Evolutionary conservation across 2,113 vertebrate species (phyloP), one percentile per base, ranked within the genome.

Genomic region (Sceloporus tristichus): DNA sequence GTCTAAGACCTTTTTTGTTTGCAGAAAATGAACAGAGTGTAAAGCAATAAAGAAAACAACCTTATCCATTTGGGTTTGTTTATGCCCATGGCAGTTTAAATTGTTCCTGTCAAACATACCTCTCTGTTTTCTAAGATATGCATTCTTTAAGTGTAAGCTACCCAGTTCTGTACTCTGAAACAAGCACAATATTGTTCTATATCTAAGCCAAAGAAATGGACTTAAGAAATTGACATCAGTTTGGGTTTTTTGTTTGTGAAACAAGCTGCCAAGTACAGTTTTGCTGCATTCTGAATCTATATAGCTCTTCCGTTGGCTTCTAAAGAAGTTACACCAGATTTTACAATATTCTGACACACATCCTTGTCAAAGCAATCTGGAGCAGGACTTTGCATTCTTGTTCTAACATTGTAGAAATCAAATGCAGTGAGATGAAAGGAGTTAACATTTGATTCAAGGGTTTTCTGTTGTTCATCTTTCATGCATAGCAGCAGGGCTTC

Each of bases 71-170:
- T 92, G 86, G 90, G 86, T 87, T 92, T 94, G 91, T 93, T 96
- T 94, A 94, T 93, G 92, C 91, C 95, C 21, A 13, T 93, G 90
- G 95, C 87, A 0, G 86, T 95, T 95, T 92, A 90, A 92, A 92
- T 92, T 70, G 79, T 86, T 95, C 89, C 88, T 94, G 84, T 94
- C 91, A 93, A 93, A 92, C 25, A 21, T 92, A 90, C 87, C 92
- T 92, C n/a, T 93, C 92, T 93, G 23, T 93, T 95, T 95, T 85
- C 92, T 85, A 91, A 94, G 92, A 83, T 87, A 86, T 87, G 1
- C 76, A 87, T 54, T 90, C 89, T 87, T 89, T 79, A 89, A 93
- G 82, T 90, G n/a, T 86, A 56, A 94, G 84, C 84, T 85, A 8
- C 54, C 56, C 56, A 23, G 80, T 75, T 88, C 62, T 85, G 70